Evolutionary conservation across 1,140 invertebrate species (phyloP).

Genomic region (Drosophila ohnishii): DNA sequence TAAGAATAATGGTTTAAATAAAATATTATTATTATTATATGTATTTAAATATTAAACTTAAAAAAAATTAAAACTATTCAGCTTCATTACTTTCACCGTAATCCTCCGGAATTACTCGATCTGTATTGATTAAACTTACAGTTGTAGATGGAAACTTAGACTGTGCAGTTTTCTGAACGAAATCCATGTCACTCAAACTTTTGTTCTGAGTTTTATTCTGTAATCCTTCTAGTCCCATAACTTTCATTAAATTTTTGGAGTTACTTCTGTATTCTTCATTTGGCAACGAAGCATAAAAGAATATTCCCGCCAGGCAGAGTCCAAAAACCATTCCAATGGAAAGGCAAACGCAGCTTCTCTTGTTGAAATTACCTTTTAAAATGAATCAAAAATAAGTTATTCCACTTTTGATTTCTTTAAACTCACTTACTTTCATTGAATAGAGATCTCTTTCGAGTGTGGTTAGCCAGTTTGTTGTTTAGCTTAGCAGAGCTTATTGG

Average conservation of each 20-base stretch:
- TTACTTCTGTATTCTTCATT: background rate
- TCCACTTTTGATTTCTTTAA: background rate
- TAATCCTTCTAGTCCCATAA: background rate
- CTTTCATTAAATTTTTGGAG: background rate
- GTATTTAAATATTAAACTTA: background rate
- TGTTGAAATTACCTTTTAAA: slow-evolving; percentile 1
- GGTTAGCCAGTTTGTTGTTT: slow-evolving; percentile 14
- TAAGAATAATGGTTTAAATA: background rate
- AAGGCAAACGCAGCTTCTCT: background rate
- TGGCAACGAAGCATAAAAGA: slow-evolving; percentile 13
- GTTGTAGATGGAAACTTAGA: background rate
- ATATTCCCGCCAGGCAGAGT: slow-evolving; percentile 23
- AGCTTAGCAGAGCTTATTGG: slow-evolving; percentile 21
- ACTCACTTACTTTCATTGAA: slow-evolving; percentile 17
- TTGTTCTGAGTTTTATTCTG: background rate
- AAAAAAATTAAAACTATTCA: background rate
- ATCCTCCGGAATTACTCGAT: background rate
- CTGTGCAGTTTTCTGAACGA: background rate
- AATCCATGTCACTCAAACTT: background rate
- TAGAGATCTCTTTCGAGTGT: background rate
- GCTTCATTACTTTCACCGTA: background rate
- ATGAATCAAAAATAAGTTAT: background rate
- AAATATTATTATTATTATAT: background rate
- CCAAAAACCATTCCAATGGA: slow-evolving; percentile 5
- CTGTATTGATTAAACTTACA: background rate